Evolutionary conservation across 2,113 vertebrate genomes (phyloP).

Genomic region (Mesocricetus auratus): DNA sequence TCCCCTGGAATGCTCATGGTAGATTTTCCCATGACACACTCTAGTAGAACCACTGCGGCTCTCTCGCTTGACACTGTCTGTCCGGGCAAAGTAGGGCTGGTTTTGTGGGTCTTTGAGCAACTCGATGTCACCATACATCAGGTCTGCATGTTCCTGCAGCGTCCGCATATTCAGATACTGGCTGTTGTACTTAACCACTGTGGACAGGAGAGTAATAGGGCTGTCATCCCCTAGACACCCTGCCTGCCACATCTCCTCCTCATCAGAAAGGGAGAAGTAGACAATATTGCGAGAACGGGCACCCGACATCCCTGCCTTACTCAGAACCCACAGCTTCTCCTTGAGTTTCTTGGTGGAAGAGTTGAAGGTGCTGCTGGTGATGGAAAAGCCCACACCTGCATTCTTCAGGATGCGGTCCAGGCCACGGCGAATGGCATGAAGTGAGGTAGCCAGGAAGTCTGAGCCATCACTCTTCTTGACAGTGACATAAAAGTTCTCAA

Average conservation of each 20-base stretch:
- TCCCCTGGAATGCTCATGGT: conserved; percentile 75
- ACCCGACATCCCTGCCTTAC: conserved; percentile 80
- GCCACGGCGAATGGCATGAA: conserved; percentile 71
- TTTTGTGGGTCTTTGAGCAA: conserved; percentile 83
- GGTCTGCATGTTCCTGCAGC: conserved; percentile 77
- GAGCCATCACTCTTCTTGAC: conserved; percentile 83
- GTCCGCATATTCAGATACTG: conserved; percentile 82
- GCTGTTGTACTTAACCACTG: conserved; percentile 84
- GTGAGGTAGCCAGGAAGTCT: conserved; percentile 81
- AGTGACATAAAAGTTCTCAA: conserved; percentile 82
- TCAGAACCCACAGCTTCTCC: conserved; percentile 83
- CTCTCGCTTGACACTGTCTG: conserved; percentile 78
- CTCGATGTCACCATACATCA: conserved; percentile 77
- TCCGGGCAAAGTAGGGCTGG: conserved; percentile 81
- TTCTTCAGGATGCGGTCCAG: conserved; percentile 84
- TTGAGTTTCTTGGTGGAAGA: conserved; percentile 85
- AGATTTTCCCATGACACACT: conserved; percentile 69
- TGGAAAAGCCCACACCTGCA: conserved; percentile 80
- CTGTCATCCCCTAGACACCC: conserved; percentile 80
- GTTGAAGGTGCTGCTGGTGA: conserved; percentile 83
- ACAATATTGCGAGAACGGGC: conserved; percentile 72
- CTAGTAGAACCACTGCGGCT: conserved; percentile 58
- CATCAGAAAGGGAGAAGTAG: conserved; percentile 78
- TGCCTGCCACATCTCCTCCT: conserved; percentile 83
- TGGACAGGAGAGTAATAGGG: conserved; percentile 73